Evolutionary conservation across 1,140 invertebrate genomes (phyloP).

Genomic region (Glossosoma conforme): DNA sequence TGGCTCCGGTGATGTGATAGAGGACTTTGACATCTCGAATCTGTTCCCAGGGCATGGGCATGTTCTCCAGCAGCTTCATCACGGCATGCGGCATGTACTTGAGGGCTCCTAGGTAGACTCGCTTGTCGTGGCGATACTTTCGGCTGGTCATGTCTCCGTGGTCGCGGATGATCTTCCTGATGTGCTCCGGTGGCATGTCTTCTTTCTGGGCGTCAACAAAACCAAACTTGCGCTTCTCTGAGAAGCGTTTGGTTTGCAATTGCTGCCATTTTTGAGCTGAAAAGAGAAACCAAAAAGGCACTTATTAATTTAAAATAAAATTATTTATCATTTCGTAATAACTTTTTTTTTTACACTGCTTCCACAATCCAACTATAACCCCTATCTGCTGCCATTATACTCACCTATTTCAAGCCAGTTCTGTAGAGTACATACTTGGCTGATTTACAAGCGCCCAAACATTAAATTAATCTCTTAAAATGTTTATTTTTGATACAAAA

Average conservation of each 20-base stretch:
- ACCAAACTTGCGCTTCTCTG: constrained; percentile 97
- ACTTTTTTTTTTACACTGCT: constrained; percentile 39
- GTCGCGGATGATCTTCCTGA: constrained; percentile 97
- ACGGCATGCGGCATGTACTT: constrained; percentile 99
- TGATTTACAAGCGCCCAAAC: no score
- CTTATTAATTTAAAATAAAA: constrained; percentile 16
- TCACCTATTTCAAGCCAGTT: no score
- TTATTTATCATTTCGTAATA: constrained; percentile 9
- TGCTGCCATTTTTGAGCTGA: constrained; percentile 97
- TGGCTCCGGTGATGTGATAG: constrained; percentile 99
- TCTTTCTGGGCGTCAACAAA: constrained; percentile 99
- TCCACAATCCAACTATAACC: constrained; percentile 35
- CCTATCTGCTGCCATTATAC: no score
- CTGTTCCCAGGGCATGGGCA: constrained; percentile 99
- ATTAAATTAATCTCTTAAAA: no score
- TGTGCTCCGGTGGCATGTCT: constrained; percentile 99
- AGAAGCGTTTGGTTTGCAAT: constrained; percentile 94
- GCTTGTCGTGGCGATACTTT: constrained; percentile 98
- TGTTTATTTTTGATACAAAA: no score
- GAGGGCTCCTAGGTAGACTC: constrained; percentile 95
- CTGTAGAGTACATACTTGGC: no score
- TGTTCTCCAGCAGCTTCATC: constrained; percentile 97
- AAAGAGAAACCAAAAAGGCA: constrained; percentile 15
- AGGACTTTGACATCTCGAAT: constrained; percentile 96
- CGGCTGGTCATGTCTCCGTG: constrained; percentile 99